Conservation (phyloP, 2,797 vertebrate species). For the Acridotheres tristis region DNA sequence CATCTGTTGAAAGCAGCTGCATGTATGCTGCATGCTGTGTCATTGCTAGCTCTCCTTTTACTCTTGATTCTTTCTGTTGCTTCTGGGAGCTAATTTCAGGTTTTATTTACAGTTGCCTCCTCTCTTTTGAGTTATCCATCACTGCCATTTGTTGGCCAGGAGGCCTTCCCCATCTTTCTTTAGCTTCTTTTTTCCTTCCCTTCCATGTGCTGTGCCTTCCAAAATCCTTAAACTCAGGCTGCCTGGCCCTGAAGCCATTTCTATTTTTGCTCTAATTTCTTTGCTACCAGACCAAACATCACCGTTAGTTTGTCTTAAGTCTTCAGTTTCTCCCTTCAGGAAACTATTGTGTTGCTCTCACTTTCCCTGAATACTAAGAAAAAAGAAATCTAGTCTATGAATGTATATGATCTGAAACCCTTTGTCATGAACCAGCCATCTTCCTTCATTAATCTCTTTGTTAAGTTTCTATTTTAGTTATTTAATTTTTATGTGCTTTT, state of each 20-base stretch:
- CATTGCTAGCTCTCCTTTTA: not conserved
- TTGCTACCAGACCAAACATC: not conserved
- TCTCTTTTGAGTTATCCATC: not conserved
- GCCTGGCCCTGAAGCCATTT: not conserved
- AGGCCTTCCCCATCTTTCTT: not conserved
- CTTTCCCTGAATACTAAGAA: not conserved
- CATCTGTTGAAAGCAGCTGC: not conserved
- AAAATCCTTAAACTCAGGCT: conserved; percentile 1
- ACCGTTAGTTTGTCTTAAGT: not conserved
- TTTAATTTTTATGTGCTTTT: not conserved
- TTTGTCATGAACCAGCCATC: not conserved
- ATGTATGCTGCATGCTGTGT: not conserved
- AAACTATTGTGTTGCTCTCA: not conserved
- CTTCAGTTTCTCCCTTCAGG: conserved; percentile 19
- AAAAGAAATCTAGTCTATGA: not conserved
- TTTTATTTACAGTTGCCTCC: not conserved
- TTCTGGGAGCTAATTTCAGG: not conserved
- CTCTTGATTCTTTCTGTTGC: not conserved
- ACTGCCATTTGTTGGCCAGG: not conserved
- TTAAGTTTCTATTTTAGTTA: not conserved
- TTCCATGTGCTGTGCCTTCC: not conserved
- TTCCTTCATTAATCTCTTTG: not conserved
- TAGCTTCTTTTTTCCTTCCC: not conserved
- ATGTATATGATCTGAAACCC: not conserved
- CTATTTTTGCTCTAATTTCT: conserved; percentile 43